Base-by-base conservation (phyloP, 2,113 vertebrate species). In the Amphiprion percula region DNA sequence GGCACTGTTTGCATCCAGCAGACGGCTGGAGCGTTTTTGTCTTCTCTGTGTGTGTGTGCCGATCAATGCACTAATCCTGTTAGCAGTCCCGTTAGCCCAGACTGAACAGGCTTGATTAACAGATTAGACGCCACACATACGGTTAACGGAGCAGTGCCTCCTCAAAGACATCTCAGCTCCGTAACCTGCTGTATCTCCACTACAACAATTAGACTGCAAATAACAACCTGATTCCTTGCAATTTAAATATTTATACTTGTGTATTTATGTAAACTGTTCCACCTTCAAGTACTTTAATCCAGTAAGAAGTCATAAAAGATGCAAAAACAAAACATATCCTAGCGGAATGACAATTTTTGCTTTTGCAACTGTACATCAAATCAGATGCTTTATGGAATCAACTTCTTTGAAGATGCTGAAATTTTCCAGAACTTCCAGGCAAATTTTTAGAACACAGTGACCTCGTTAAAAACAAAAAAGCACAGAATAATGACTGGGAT, bases 1-100 rank as follows among this genome's bases (percentile, higher is more conserved):
- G 74, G 41, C 5, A 46, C 56, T 19, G 65, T 77, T 62, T 80
- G 75, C 70, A 50, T 78, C 56, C 61, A 60, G 68, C 55, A 4
- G 62, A 23, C 59, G 55, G 9, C 56, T 62, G 37, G 4, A 24
- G 63, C 6, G 19, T 63, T 47, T 72, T 68, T 68, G 72, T 63
- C 37, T 77, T 67, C 28, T 69, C 47, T 71, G 53, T 73, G 74
- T 70, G 52, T 79, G 69, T 74, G 76, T 52, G 54, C 26, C 21
- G 68, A 90, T 91, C 89, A 74, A 86, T 85, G 74, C 67, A 3
- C 82, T 92, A 88, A 94, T 91, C 87, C 85, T 39, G 82, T 89
- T 88, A 90, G 81, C 81, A 39, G 71, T 74, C 75, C 85, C 19
- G 44, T 87, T 79, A 90, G 81, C 84, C 79, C 67, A 56, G 77